Conservation (phyloP, 2,113 vertebrate species). For the Bostrychus sinensis region DNA sequence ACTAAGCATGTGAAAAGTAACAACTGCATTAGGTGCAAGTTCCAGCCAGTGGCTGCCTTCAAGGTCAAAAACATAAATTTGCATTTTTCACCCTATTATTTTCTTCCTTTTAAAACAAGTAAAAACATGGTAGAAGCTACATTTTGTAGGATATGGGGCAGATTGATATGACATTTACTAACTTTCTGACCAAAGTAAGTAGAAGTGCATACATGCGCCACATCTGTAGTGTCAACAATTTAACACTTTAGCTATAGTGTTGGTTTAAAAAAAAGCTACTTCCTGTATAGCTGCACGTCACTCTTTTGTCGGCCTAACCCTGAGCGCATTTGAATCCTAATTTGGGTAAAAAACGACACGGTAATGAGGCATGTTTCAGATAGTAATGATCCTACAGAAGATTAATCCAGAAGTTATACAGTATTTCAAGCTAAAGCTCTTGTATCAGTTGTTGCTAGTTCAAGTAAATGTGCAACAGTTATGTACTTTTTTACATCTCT, state of each 20-base stretch:
- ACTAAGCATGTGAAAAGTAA: neutral
- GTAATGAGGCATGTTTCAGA: neutral
- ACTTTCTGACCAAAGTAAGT: too few relatives aligned
- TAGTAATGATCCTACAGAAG: constrained; percentile 19
- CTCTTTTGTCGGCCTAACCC: neutral
- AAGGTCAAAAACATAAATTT: neutral
- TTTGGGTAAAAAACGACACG: constrained; percentile 47
- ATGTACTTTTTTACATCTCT: constrained; percentile 6
- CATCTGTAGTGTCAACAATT: too few relatives aligned
- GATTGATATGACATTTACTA: too few relatives aligned
- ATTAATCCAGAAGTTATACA: too few relatives aligned
- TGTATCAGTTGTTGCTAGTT: neutral
- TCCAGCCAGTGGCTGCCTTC: constrained; percentile 5
- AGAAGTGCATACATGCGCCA: too few relatives aligned
- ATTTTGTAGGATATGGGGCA: too few relatives aligned
- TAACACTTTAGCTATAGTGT: too few relatives aligned
- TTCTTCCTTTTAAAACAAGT: too few relatives aligned
- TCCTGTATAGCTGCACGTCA: neutral
- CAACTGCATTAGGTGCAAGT: constrained; percentile 8
- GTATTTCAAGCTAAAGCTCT: too few relatives aligned
- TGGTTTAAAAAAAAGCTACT: constrained; percentile 11
- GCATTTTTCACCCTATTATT: neutral
- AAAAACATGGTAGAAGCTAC: too few relatives aligned
- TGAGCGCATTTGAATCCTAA: constrained; percentile 56
- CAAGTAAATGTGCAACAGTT: neutral